phyloP scores from a whole-genome alignment of 2,797 vertebrate genomes.

The Zalophus californianus region DNA sequence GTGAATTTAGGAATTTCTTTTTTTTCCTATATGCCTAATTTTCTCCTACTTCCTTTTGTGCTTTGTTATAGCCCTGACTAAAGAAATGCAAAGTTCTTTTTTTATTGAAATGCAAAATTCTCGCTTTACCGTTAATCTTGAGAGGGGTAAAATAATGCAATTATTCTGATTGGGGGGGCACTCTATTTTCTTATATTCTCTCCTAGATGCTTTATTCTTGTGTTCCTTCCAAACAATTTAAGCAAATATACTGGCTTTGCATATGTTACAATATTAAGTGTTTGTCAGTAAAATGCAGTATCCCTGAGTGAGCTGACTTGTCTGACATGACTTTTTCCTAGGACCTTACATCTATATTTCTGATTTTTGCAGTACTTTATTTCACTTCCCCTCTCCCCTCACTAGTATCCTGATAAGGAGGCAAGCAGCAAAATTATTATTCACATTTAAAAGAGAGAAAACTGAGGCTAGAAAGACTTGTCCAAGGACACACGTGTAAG shows the following conservation, averaged over 20 bases:
- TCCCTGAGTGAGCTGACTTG: background rate
- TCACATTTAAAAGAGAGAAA: constrained; percentile 12
- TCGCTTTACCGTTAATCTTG: background rate
- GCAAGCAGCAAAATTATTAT: background rate
- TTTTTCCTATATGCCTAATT: background rate
- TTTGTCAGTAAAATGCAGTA: background rate
- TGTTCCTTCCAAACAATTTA: background rate
- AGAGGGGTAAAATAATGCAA: background rate
- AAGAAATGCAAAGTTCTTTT: background rate
- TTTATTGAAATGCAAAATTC: background rate
- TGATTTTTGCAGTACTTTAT: background rate
- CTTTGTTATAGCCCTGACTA: background rate
- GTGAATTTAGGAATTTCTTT: background rate
- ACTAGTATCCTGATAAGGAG: background rate
- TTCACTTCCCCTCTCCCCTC: background rate
- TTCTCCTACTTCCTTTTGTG: background rate
- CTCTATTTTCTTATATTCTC: background rate
- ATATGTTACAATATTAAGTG: background rate
- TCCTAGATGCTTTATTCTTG: background rate
- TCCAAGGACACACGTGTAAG: background rate
- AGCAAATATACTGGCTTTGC: background rate
- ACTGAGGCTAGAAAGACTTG: background rate
- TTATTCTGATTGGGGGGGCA: background rate
- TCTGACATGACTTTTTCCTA: background rate
- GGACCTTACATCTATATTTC: background rate